phyloP scores from a whole-genome alignment of 1,140 invertebrate species.

The Hypothenemus hampei region DNA sequence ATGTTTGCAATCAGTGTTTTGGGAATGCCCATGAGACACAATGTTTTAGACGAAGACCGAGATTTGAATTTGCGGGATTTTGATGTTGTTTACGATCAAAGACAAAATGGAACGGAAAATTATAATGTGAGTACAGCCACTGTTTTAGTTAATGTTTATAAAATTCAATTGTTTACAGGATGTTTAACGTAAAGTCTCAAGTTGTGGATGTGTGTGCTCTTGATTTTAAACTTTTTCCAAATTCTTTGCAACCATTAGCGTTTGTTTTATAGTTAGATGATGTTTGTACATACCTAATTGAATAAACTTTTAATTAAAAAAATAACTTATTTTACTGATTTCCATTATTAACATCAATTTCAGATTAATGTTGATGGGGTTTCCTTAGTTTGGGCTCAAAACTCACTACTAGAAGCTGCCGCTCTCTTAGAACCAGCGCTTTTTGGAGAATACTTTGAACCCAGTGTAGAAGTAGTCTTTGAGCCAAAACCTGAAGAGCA shows the following conservation, averaged over 20 bases:
- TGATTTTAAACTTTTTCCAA: too few relatives aligned
- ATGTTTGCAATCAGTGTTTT: conserved; percentile 19
- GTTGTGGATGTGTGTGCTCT: too few relatives aligned
- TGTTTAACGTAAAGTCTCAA: too few relatives aligned
- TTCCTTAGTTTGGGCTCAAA: conserved; percentile 17
- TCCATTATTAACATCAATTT: too few relatives aligned
- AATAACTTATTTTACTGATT: too few relatives aligned
- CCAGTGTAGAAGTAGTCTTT: background rate
- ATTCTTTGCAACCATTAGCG: too few relatives aligned
- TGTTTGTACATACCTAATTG: too few relatives aligned
- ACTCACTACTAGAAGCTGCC: conserved; percentile 13
- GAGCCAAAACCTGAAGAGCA: background rate
- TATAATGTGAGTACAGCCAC: conserved; percentile 19
- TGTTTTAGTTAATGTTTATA: background rate
- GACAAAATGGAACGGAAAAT: conserved; percentile 22
- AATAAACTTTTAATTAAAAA: too few relatives aligned
- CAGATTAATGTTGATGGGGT: conserved; percentile 17
- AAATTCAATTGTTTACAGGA: background rate
- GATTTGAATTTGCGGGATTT: conserved; percentile 4
- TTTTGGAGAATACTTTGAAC: conserved; percentile 9
- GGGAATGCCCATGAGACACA: conserved; percentile 6
- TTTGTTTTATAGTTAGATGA: too few relatives aligned
- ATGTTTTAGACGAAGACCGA: background rate
- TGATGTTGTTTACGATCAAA: conserved; percentile 22
- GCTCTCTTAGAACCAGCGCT: conserved; percentile 18